Evolutionary conservation across 1,140 invertebrate species (phyloP).

Genomic region (Cataglyphis hispanica): DNA sequence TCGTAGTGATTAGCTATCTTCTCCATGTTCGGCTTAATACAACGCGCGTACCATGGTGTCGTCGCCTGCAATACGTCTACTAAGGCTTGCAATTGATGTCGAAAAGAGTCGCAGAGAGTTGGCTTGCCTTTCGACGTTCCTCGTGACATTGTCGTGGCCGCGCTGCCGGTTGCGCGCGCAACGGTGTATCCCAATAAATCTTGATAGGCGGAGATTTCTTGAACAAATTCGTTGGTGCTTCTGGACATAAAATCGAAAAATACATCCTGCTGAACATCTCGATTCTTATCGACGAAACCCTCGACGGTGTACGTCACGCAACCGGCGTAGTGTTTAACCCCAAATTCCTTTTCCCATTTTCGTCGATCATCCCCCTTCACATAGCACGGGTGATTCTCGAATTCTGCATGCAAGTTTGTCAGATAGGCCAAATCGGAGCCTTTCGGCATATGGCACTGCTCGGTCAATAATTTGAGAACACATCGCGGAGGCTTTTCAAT

Average conservation of each 20-base stretch:
- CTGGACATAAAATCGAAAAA: constrained; percentile 97
- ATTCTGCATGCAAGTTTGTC: constrained; percentile 95
- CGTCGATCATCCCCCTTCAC: constrained; percentile 95
- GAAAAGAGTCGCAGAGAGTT: constrained; percentile 97
- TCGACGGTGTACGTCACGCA: constrained; percentile 96
- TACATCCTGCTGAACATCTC: constrained; percentile 97
- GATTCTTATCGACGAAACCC: constrained; percentile 99
- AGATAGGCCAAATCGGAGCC: constrained; percentile 96
- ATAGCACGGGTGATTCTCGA: constrained; percentile 94
- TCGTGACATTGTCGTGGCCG: constrained; percentile 91
- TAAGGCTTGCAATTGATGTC: constrained; percentile 95
- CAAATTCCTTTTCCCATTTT: constrained; percentile 96
- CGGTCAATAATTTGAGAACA: constrained; percentile 94
- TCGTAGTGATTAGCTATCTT: constrained; percentile 95
- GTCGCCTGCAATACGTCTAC: constrained; percentile 97
- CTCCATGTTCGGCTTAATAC: constrained; percentile 97
- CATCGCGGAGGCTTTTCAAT: constrained; percentile 96
- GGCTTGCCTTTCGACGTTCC: constrained; percentile 96
- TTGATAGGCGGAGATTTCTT: constrained; percentile 95
- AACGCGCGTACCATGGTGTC: constrained; percentile 98
- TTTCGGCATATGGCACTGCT: constrained; percentile 98
- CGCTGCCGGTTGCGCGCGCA: constrained; percentile 79
- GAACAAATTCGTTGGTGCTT: constrained; percentile 95
- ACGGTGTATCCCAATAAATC: constrained; percentile 85
- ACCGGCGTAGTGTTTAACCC: constrained; percentile 97